These are phyloP conservation scores for Chaetodon auriga DNA, from an alignment of 2,113 vertebrate genomes.

Conservation along the genomic window DNA sequence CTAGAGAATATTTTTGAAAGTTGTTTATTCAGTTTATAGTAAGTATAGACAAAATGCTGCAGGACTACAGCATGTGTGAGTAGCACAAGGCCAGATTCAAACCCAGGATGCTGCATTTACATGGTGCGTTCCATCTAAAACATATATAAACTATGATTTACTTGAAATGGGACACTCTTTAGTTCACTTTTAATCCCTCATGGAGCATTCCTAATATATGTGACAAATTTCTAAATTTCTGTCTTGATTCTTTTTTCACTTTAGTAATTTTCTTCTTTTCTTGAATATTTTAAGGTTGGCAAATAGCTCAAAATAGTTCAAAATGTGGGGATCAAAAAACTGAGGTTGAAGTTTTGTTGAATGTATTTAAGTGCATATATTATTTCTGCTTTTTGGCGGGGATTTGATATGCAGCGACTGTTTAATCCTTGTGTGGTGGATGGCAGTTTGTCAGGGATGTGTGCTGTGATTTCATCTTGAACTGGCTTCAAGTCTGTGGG, in stretches of 20 bases:
- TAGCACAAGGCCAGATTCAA: not conserved
- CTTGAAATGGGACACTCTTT: constrained; percentile 16
- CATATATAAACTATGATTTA: constrained; percentile 29
- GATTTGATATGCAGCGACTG: constrained; percentile 66
- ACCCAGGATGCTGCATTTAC: constrained; percentile 9
- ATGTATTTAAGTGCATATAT: constrained; percentile 79
- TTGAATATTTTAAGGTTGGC: constrained; percentile 69
- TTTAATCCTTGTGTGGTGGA: constrained; percentile 76
- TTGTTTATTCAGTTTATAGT: not conserved
- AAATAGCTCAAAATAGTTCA: constrained; percentile 67
- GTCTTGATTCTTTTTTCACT: constrained; percentile 10
- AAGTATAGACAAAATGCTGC: constrained; percentile 9
- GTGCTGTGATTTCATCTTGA: constrained; percentile 79
- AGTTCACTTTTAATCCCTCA: constrained; percentile 41
- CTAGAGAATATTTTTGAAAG: not conserved
- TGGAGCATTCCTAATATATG: constrained; percentile 42
- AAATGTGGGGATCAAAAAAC: constrained; percentile 64
- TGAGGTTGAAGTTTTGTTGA: constrained; percentile 69
- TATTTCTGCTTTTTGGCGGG: constrained; percentile 63
- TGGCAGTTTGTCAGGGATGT: constrained; percentile 82
- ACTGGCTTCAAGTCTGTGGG: constrained; percentile 82
- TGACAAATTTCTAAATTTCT: constrained; percentile 53
- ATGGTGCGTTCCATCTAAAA: not conserved
- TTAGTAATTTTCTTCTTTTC: constrained; percentile 30
- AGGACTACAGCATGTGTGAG: not conserved